These are phyloP conservation scores for Papilio dardanus DNA, from an alignment of 1,140 invertebrate genomes.

Conservation along the genomic window DNA sequence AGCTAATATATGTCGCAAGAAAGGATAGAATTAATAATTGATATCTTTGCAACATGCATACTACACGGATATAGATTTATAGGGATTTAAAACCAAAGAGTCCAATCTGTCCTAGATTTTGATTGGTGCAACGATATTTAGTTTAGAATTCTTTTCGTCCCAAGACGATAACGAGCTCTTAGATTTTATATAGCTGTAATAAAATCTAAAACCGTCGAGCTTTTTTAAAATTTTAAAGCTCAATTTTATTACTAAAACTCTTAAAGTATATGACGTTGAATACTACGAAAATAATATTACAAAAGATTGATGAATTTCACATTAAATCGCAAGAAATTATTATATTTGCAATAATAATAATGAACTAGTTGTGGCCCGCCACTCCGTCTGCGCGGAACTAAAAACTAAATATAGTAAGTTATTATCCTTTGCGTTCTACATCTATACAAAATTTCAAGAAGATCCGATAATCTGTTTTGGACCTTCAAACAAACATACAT, in stretches of 20 bases:
- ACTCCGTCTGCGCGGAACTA: no score
- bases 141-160: slow-evolving; percentile 58
- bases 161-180: slow-evolving; percentile 64
- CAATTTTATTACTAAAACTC: slow-evolving; percentile 58
- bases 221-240: slow-evolving; percentile 66
- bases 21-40: slow-evolving; percentile 35
- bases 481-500: no score
- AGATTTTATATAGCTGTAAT: slow-evolving; percentile 71
- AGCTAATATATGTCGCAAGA: slow-evolving; percentile 39
- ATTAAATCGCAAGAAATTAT: background rate
- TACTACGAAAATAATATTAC: background rate
- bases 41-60: slow-evolving; percentile 22
- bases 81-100: slow-evolving; percentile 54
- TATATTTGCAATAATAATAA: no score
- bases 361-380: no score
- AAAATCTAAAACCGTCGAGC: slow-evolving; percentile 68
- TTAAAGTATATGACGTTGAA: slow-evolving; percentile 11
- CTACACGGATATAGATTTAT: slow-evolving; percentile 46
- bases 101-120: slow-evolving; percentile 55
- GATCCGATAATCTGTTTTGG: no score
- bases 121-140: slow-evolving; percentile 50
- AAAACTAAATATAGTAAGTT: no score
- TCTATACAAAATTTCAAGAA: no score
- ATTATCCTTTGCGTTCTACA: no score
- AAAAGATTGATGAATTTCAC: background rate